Base-by-base conservation (phyloP, 2,888 invertebrate genomes). In the Orchesella flavescens region DNA sequence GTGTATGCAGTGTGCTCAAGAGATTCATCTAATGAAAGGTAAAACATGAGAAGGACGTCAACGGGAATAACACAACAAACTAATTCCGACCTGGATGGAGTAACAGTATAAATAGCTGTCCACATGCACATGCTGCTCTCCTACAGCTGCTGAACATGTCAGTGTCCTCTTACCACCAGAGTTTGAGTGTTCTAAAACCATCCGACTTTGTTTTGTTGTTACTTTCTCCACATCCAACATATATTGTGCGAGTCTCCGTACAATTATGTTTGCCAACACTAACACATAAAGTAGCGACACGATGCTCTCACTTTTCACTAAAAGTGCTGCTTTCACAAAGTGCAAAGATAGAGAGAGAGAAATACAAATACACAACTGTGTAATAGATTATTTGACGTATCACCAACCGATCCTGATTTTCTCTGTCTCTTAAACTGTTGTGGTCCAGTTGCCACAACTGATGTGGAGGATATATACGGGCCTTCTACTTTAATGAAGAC, bases 11-110 rank as follows among this genome's bases (percentile, higher is more conserved):
- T 73, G 73, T 80, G 80, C 73, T 80, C 80, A 73, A 80, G 80
- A 80, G 80, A 80, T 80, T 80, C 80, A 73, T 80, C 80, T 80
- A 73, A 73, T 80, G 73, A 79, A 78, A 79, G 72, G 80, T 55
- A 68, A 80, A 81, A 69, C 81, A 75, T 46, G 81, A 81, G 57
- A 73, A 80, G 23, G 66, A 80, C 73, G 59, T 80, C 69, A 69
- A 46, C 15, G 17, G 44, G 66, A 55, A 80, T 59, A 65, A 66
- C 73, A 80, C 80, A 81, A 81, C 80, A 80, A 80, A 80, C 80
- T 80, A 80, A 80, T 80, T 74, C 49, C 80, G 72, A 10, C 12
- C 15, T 49, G 49, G 21, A 9, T 21, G 68, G 57, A 43, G 59
- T 53, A 69, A 57, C 59, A 53, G 53, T 63, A n/a, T 57, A 19